phyloP scores from a whole-genome alignment of 1,140 invertebrate genomes.

The Drosophila mauritiana region DNA sequence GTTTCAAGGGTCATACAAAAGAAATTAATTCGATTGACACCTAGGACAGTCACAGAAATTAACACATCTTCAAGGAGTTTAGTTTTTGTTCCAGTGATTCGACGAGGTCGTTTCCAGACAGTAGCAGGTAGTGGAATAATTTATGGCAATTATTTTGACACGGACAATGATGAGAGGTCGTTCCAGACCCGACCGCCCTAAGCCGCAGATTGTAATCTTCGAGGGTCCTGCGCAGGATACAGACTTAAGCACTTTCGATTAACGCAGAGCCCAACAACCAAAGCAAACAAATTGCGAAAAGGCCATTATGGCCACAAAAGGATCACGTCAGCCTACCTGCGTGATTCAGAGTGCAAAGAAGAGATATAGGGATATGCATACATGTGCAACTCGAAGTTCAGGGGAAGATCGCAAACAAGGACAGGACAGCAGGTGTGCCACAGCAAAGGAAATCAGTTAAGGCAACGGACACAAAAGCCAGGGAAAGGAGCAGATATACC shows the following conservation, averaged over 20 bases:
- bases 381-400: background rate
- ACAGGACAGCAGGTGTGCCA: constrained; percentile 65
- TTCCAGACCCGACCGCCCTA: constrained; percentile 26
- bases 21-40: constrained; percentile 59
- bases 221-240: constrained; percentile 53
- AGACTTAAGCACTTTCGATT: constrained; percentile 61
- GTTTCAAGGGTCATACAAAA: background rate
- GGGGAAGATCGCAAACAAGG: constrained; percentile 24
- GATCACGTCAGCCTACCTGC: constrained; percentile 42
- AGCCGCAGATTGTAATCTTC: constrained; percentile 51
- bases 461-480: constrained; percentile 21
- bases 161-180: constrained; percentile 43
- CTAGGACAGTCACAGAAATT: constrained; percentile 48
- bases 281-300: constrained; percentile 54
- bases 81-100: constrained; percentile 25
- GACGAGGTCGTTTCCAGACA: constrained; percentile 19
- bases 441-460: constrained; percentile 70
- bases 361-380: background rate
- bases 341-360: constrained; percentile 15
- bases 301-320: constrained; percentile 58
- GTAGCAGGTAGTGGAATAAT: constrained; percentile 69
- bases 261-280: constrained; percentile 49
- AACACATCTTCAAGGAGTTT: constrained; percentile 46
- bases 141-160: constrained; percentile 78
- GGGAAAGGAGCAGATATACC: constrained; percentile 17